phyloP scores from a whole-genome alignment of 1,140 invertebrate species.

The Ceratosolen fusciceps region DNA sequence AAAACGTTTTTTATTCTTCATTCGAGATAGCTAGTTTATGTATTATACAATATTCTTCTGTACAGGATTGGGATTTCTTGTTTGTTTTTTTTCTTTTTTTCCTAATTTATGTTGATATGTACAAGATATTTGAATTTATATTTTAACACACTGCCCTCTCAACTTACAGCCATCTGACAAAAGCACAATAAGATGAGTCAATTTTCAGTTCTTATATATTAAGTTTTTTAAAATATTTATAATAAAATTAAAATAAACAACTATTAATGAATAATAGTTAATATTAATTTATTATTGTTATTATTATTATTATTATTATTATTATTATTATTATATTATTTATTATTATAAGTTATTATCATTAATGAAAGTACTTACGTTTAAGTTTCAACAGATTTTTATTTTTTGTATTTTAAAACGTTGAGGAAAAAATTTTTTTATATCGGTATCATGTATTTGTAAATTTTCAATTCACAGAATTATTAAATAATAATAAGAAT shows the following conservation, averaged over 20 bases:
- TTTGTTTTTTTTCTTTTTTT: not conserved
- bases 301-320: too few species aligned
- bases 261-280: not conserved
- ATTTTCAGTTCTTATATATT: not conserved
- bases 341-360: too few species aligned
- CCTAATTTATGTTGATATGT: conserved; percentile 17
- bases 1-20: conserved; percentile 10
- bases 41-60: conserved; percentile 21
- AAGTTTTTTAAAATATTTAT: not conserved
- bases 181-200: conserved; percentile 14
- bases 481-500: not conserved
- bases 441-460: too few species aligned
- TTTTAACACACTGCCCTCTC: conserved; percentile 46
- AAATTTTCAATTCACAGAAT: too few species aligned
- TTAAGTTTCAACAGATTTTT: too few species aligned
- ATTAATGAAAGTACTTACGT: too few species aligned
- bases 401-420: too few species aligned
- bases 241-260: not conserved
- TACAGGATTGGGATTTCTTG: conserved; percentile 29
- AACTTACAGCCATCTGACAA: conserved; percentile 46
- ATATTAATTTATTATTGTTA: not conserved
- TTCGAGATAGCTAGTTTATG: conserved; percentile 6
- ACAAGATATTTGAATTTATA: conserved; percentile 22
- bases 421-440: too few species aligned
- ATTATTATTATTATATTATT: too few species aligned